These are phyloP conservation scores for Scopus umbretta DNA, from an alignment of 2,113 vertebrate genomes.

Conservation along the genomic window DNA sequence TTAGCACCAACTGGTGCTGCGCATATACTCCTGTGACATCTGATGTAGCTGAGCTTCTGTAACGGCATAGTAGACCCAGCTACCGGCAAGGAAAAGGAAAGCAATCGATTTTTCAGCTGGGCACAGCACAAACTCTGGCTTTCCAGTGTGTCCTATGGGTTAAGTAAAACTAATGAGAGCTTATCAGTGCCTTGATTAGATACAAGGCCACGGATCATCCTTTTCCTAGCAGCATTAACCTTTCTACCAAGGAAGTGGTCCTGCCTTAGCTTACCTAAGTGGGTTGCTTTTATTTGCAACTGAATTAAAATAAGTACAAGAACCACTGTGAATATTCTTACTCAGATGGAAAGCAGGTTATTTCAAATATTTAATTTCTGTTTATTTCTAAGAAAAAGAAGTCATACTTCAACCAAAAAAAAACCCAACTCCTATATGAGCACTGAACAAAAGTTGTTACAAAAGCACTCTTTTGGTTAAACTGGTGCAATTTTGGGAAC, in stretches of 20 bases:
- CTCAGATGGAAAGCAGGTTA: background rate
- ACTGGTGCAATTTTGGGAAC: background rate
- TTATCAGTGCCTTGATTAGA: background rate
- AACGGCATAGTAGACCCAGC: background rate
- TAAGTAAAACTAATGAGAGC: background rate
- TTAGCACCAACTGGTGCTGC: background rate
- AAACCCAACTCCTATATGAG: background rate
- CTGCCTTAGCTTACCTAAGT: background rate
- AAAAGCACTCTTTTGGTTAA: background rate
- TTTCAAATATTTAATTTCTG: background rate
- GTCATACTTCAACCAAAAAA: background rate
- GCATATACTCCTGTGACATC: background rate
- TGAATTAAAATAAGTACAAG: background rate
- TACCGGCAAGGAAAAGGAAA: background rate
- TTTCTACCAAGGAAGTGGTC: background rate
- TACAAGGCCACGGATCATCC: background rate
- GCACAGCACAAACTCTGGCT: background rate
- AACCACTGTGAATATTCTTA: background rate
- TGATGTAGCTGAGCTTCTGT: background rate
- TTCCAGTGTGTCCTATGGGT: background rate
- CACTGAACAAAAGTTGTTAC: background rate
- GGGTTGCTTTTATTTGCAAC: background rate
- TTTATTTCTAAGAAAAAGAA: background rate
- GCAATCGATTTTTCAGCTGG: background rate
- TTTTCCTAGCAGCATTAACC: background rate